Conservation (phyloP, 2,888 invertebrate species). For the Trissolcus japonicus region DNA sequence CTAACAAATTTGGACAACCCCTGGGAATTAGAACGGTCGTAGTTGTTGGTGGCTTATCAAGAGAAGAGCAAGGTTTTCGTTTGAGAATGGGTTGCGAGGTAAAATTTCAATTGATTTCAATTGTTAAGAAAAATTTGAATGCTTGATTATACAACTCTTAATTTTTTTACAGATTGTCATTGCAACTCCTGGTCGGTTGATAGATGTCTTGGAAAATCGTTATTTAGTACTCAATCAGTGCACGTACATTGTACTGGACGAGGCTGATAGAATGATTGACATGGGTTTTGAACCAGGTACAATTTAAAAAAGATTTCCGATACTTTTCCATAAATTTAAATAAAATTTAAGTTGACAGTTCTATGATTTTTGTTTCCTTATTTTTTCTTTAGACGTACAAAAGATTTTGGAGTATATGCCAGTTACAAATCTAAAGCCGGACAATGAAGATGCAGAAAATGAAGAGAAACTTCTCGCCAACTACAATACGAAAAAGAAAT, state of each 20-base stretch:
- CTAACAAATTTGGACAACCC: slow-evolving; percentile 96
- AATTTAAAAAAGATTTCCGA: background rate
- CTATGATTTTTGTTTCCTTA: background rate
- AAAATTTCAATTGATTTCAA: slow-evolving; percentile 33
- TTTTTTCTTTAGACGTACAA: slow-evolving; percentile 84
- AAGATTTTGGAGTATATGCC: slow-evolving; percentile 99
- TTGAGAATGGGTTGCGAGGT: slow-evolving; percentile 96
- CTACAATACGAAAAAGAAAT: slow-evolving; percentile 97
- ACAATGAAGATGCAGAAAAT: slow-evolving; percentile 98
- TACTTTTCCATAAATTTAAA: no score
- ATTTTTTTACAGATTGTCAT: slow-evolving; percentile 87
- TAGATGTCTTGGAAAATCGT: slow-evolving; percentile 98
- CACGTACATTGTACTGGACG: slow-evolving; percentile 96
- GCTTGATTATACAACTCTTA: background rate
- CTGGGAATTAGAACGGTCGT: slow-evolving; percentile 95
- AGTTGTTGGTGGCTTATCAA: slow-evolving; percentile 97
- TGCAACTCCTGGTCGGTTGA: slow-evolving; percentile 99
- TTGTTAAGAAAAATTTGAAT: background rate
- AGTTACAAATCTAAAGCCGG: slow-evolving; percentile 97
- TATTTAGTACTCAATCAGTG: slow-evolving; percentile 98
- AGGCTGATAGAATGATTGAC: slow-evolving; percentile 99
- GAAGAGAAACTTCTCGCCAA: slow-evolving; percentile 92
- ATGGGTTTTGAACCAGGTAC: slow-evolving; percentile 97
- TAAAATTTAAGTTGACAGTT: background rate
- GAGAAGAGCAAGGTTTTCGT: slow-evolving; percentile 99